A percentile compares a stretch with the other conserved stretches of the same genome.
Evolutionary conservation across 2,888 invertebrate genomes (phyloP).

Genomic region (Drosophila percnosoma): DNA sequence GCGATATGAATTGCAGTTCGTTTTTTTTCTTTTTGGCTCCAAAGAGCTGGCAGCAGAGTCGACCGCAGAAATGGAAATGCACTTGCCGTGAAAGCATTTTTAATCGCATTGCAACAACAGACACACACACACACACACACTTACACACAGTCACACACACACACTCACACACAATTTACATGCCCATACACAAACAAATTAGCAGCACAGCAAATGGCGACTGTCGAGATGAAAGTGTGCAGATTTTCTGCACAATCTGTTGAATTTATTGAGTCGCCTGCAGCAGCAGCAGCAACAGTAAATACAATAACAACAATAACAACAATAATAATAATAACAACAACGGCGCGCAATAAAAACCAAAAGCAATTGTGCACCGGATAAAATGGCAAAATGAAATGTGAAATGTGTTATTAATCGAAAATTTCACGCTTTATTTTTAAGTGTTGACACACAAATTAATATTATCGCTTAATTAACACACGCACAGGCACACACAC

Average conservation of each 20-base stretch:
- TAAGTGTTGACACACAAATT: conserved; percentile 85
- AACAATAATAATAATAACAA: conserved; percentile 31
- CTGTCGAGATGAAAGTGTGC: conserved; percentile 63
- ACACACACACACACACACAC: not conserved
- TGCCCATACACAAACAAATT: conserved; percentile 22
- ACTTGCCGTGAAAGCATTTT: conserved; percentile 80
- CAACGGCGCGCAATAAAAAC: conserved; percentile 43
- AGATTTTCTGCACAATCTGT: conserved; percentile 74
- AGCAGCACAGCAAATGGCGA: conserved; percentile 43
- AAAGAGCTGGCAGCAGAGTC: conserved; percentile 20
- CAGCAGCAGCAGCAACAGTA: conserved; percentile 30
- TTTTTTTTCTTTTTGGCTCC: conserved; percentile 14
- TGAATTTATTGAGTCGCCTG: conserved; percentile 70
- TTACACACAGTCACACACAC: not conserved
- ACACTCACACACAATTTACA: not conserved
- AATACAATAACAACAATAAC: conserved; percentile 28
- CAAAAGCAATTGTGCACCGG: conserved; percentile 48
- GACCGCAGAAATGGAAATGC: conserved; percentile 79
- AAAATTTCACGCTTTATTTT: conserved; percentile 73
- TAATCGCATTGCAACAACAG: conserved; percentile 69
- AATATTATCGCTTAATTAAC: conserved; percentile 85
- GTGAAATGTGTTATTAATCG: conserved; percentile 80
- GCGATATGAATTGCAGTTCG: conserved; percentile 52
- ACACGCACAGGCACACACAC: conserved; percentile 23
- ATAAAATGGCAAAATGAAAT: conserved; percentile 63